A percentile compares a stretch with the other conserved stretches of the same genome.
These are phyloP conservation scores for Chloroclysta siterata DNA, from an alignment of 2,888 invertebrate genomes.

Conservation along the genomic window DNA sequence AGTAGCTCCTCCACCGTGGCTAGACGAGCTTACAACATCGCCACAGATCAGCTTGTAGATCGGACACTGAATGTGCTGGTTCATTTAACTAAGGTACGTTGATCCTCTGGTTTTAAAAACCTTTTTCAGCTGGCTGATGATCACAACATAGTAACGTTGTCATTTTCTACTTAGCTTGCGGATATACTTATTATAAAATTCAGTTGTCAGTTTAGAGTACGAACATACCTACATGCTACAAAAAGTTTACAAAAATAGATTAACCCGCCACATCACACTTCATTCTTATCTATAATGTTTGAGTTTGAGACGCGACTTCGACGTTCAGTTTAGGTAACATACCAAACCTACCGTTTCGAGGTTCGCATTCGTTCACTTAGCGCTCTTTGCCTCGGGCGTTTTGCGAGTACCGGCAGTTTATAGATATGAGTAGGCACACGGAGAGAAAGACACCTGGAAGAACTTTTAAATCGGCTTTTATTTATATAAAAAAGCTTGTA, in stretches of 20 bases:
- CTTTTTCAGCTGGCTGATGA: neutral
- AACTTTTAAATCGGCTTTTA: neutral
- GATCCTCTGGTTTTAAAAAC: neutral
- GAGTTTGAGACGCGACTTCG: conserved; percentile 5
- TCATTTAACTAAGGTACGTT: too few relatives aligned
- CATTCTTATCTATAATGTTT: neutral
- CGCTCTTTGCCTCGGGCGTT: conserved; percentile 62
- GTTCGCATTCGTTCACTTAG: conserved; percentile 40
- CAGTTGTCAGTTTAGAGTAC: too few relatives aligned
- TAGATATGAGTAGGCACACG: conserved; percentile 16
- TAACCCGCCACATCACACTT: too few relatives aligned
- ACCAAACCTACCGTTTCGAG: conserved; percentile 31
- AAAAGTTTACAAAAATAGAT: too few relatives aligned
- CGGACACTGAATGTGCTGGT: conserved; percentile 40
- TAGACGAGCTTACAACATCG: conserved; percentile 78
- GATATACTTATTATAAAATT: too few relatives aligned
- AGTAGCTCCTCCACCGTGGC: conserved; percentile 74
- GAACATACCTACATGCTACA: too few relatives aligned
- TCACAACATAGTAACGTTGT: neutral
- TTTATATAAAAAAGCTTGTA: neutral
- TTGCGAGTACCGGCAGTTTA: conserved; percentile 40
- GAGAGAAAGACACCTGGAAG: conserved; percentile 15
- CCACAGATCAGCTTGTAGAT: conserved; percentile 71
- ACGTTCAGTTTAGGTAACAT: conserved; percentile 18
- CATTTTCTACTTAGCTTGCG: too few relatives aligned